Evolutionary conservation across 2,888 invertebrate genomes (phyloP).

Genomic region (Papilio gigon): DNA sequence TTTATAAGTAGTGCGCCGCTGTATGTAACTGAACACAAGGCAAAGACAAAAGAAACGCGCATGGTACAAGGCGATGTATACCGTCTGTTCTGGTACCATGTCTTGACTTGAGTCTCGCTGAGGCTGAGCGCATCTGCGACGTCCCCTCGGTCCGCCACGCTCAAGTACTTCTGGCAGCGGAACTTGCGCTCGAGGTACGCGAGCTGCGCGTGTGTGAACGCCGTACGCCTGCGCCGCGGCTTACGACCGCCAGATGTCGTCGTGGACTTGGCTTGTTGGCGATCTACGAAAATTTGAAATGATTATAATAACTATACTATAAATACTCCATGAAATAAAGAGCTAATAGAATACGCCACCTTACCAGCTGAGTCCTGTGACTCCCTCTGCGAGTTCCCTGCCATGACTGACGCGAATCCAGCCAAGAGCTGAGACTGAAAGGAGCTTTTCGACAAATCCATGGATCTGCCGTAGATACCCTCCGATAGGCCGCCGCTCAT

Average conservation of each 20-base stretch:
- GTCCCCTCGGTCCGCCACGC: slow-evolving; percentile 95
- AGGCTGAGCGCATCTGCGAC: slow-evolving; percentile 94
- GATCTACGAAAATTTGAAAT: slow-evolving; percentile 51
- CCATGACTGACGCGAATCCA: slow-evolving; percentile 75
- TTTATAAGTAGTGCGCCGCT: no score
- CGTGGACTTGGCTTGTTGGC: slow-evolving; percentile 53
- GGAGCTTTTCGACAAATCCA: slow-evolving; percentile 72
- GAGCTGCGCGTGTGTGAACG: slow-evolving; percentile 96
- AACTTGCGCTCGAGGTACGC: slow-evolving; percentile 96
- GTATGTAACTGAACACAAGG: no score
- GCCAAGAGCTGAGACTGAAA: slow-evolving; percentile 75
- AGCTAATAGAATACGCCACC: not conserved
- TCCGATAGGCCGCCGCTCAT: slow-evolving; percentile 63
- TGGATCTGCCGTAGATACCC: slow-evolving; percentile 71
- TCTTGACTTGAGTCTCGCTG: slow-evolving; percentile 97
- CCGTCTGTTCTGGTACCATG: slow-evolving; percentile 96
- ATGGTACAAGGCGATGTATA: slow-evolving; percentile 55
- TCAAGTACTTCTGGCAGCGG: slow-evolving; percentile 95
- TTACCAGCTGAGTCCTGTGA: slow-evolving; percentile 68
- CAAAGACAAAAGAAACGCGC: not conserved
- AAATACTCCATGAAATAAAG: slow-evolving; percentile 1
- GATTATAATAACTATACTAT: slow-evolving; percentile 18
- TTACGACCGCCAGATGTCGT: slow-evolving; percentile 84
- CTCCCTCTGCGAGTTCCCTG: slow-evolving; percentile 69
- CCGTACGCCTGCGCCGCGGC: slow-evolving; percentile 92